Conservation (phyloP, 2,113 vertebrate genomes). For the Centropus unirufus region DNA sequence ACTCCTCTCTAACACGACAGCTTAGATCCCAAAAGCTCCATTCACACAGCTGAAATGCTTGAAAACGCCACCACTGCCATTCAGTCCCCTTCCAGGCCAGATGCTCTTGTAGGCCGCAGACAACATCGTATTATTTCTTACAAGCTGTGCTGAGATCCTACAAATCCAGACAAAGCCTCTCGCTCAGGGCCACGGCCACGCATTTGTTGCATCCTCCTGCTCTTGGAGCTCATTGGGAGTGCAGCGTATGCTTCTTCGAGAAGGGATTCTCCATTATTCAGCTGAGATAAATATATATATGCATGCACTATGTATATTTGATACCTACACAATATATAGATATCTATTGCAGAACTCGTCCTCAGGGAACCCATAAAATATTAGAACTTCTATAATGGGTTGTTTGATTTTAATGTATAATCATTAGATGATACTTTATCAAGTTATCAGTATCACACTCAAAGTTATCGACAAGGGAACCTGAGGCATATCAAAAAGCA, state of each 20-base stretch:
- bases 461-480: not conserved
- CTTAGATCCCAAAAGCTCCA: not conserved
- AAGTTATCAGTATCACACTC: not conserved
- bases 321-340: not conserved
- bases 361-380: not conserved
- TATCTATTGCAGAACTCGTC: not conserved
- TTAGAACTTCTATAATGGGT: not conserved
- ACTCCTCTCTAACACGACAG: not conserved
- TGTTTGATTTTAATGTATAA: not conserved
- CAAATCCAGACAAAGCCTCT: not conserved
- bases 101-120: not conserved
- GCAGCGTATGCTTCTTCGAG: not conserved
- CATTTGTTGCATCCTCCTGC: not conserved
- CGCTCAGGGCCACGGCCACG: not conserved
- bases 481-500: not conserved
- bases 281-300: not conserved
- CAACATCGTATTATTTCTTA: not conserved
- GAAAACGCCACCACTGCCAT: not conserved
- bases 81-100: not conserved
- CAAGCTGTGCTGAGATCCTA: not conserved
- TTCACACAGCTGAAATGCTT: not conserved
- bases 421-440: not conserved
- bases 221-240: not conserved
- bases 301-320: not conserved
- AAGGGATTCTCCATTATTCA: not conserved